These are phyloP conservation scores for Peromyscus melanophrys DNA, from an alignment of 2,797 vertebrate genomes.

Conservation along the genomic window DNA sequence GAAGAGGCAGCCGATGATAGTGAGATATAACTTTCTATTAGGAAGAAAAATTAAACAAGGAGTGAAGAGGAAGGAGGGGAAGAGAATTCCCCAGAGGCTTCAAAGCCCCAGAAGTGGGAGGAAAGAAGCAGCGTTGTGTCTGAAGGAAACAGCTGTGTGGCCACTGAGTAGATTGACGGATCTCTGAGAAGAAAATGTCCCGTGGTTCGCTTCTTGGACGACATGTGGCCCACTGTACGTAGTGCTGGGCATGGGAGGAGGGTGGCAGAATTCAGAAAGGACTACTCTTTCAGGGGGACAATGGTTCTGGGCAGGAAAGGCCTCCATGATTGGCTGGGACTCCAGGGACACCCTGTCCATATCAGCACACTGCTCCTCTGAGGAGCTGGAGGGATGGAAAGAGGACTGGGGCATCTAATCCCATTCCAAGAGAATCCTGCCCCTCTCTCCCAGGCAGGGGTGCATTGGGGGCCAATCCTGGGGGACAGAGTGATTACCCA, in stretches of 20 bases:
- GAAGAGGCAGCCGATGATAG: neutral
- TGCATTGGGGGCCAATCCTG: neutral
- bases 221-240: neutral
- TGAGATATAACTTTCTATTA: conserved; percentile 9
- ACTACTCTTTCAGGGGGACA: neutral
- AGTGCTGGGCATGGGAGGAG: neutral
- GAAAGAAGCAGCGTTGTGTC: neutral
- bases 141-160: neutral
- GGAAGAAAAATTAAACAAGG: neutral
- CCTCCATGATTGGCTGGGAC: neutral
- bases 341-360: neutral
- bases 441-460: too few species aligned
- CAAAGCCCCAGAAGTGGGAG: conserved; percentile 13
- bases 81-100: neutral
- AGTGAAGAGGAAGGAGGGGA: neutral
- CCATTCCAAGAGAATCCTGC: too few species aligned
- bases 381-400: neutral
- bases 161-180: neutral
- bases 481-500: neutral
- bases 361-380: neutral
- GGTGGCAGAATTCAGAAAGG: neutral
- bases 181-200: neutral
- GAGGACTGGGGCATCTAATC: neutral
- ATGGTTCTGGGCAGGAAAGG: neutral
- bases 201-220: neutral